Conservation (phyloP, 2,113 vertebrate genomes). For the Okapia johnstoni region DNA sequence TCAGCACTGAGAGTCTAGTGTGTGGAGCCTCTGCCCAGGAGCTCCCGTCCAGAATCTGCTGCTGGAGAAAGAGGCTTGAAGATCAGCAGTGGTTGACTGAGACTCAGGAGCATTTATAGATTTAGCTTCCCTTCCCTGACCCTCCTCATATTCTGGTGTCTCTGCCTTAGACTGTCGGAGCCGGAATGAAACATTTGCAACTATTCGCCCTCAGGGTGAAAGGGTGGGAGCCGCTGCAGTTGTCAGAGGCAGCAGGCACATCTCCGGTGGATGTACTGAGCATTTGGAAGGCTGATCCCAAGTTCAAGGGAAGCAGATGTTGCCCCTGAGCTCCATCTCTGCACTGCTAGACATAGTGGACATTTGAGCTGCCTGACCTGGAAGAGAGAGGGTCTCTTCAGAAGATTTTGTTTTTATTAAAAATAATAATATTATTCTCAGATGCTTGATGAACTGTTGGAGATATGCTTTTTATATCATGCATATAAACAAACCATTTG, state of each 20-base stretch:
- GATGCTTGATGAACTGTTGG: not conserved
- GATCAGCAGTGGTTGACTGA: slow-evolving; percentile 82
- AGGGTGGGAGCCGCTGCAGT: not conserved
- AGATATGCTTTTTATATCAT: slow-evolving; percentile 30
- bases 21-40: slow-evolving; percentile 74
- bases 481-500: slow-evolving; percentile 46
- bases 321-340: slow-evolving; percentile 79
- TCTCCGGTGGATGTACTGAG: slow-evolving; percentile 73
- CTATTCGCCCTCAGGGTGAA: slow-evolving; percentile 62
- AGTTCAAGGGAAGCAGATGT: slow-evolving; percentile 80
- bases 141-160: slow-evolving; percentile 85
- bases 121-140: slow-evolving; percentile 78
- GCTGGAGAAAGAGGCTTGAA: slow-evolving; percentile 83
- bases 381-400: not conserved
- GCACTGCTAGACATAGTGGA: slow-evolving; percentile 84
- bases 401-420: not conserved
- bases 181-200: accelerated
- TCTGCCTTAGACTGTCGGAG: slow-evolving; percentile 55
- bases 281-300: slow-evolving; percentile 80
- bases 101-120: slow-evolving; percentile 51
- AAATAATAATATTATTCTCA: slow-evolving; percentile 47
- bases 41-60: slow-evolving; percentile 80
- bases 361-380: slow-evolving; percentile 76
- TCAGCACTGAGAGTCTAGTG: slow-evolving; percentile 56
- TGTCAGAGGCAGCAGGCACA: not conserved